Evolutionary conservation across 2,888 invertebrate genomes (phyloP), one percentile per base, ranked within the genome.

Genomic region (Pristionchus fissidentatus): DNA sequence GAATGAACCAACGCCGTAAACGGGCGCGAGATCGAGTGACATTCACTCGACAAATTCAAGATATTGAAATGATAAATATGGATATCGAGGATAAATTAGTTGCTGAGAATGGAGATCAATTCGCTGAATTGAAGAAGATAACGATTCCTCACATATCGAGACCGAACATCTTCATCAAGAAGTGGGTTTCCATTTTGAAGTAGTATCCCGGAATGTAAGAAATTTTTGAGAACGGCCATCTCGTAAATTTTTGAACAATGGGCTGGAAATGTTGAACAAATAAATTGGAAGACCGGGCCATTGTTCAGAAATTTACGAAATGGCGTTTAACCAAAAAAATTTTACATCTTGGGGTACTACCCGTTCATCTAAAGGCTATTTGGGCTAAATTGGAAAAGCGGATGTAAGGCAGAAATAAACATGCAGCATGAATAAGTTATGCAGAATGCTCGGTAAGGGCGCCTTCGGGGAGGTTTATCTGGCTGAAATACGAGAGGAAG

Each of bases 381-480:
- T n/a, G n/a, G n/a, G n/a, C n/a, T n/a, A n/a, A n/a, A n/a, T n/a
- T n/a, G n/a, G n/a, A n/a, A n/a, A n/a, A n/a, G n/a, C n/a, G n/a
- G n/a, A n/a, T n/a, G n/a, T n/a, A n/a, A n/a, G n/a, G n/a, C n/a
- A n/a, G n/a, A n/a, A n/a, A 3, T 57, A 57, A 5, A 57, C 55
- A 15, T 4, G 4, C 55, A 15, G 4, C 22, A 8, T 55, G 13
- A 22, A 15, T 38, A 13, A 22, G 38, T 32, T 1, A 26, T 41
- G 29, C 43, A 77, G 75, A 49, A 10, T 77, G 19, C 38, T 83
- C 4, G 83, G 83, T 3, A 70, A 73, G 26, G 83, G 83, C 35
- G 83, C 46, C 8, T 83, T 83, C 83, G 70, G 70, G 22, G 52
- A 73, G 29, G 83, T 83, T 5, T 52, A 52, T 41, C 73, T 49